Evolutionary conservation across 1,140 invertebrate species (phyloP).

Genomic region (Camponotus vicinus): DNA sequence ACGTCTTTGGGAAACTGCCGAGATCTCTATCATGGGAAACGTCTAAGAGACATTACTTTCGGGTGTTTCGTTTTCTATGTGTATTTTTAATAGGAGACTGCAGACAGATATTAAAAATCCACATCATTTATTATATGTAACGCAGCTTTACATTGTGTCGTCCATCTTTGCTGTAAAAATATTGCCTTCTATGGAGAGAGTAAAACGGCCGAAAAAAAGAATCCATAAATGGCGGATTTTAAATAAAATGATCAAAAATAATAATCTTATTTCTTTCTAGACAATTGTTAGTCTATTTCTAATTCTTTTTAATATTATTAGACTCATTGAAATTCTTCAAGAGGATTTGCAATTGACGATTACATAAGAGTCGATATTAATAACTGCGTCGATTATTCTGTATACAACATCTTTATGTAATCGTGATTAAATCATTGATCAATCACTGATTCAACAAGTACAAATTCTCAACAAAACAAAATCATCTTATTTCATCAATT

Average conservation of each 20-base stretch:
- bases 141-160: slow-evolving; percentile 41
- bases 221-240: neutral
- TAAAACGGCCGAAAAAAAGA: neutral
- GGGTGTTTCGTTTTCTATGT: neutral
- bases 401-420: neutral
- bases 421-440: slow-evolving; percentile 13
- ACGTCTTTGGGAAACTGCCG: slow-evolving; percentile 12
- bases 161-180: slow-evolving; percentile 51
- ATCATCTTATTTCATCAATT: slow-evolving; percentile 15
- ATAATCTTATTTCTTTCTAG: slow-evolving; percentile 19
- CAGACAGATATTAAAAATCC: slow-evolving; percentile 7
- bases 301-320: slow-evolving; percentile 7
- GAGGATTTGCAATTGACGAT: slow-evolving; percentile 26
- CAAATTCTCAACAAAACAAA: slow-evolving; percentile 19
- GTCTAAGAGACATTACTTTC: neutral
- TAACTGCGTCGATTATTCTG: neutral
- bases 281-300: slow-evolving; percentile 18
- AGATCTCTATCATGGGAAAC: slow-evolving; percentile 10
- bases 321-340: neutral
- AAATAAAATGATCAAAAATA: neutral
- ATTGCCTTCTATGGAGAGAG: slow-evolving; percentile 27
- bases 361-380: neutral
- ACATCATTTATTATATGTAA: slow-evolving; percentile 14
- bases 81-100: neutral
- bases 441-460: neutral